Conservation (phyloP, 2,797 vertebrate species). For the Tamandua tetradactyla region DNA sequence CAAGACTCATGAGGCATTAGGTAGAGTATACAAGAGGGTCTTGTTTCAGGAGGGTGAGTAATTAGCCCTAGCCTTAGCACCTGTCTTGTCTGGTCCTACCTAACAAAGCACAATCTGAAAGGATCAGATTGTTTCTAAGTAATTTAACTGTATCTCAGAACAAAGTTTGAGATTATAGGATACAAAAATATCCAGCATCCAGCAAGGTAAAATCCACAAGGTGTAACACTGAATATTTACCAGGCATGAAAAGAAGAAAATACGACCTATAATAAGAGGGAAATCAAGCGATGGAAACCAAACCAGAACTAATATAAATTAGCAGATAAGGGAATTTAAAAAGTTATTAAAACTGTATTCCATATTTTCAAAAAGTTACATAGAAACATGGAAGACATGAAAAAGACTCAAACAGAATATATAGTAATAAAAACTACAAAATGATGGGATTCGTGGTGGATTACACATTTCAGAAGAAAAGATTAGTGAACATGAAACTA, state of each 20-base stretch:
- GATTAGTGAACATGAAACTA: not conserved
- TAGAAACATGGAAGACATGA: not conserved
- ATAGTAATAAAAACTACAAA: not conserved
- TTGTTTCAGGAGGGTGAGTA: not conserved
- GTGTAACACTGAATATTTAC: not conserved
- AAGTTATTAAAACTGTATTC: slow-evolving; percentile 2
- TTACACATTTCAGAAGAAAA: slow-evolving; percentile 15
- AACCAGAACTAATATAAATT: not conserved
- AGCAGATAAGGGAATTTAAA: not conserved
- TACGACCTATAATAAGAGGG: not conserved
- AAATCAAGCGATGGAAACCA: not conserved
- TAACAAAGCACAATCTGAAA: slow-evolving; percentile 11
- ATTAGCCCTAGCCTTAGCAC: not conserved
- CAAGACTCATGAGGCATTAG: not conserved
- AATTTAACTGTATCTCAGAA: not conserved
- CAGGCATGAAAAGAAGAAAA: not conserved
- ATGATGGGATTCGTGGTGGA: not conserved
- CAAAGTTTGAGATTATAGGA: not conserved
- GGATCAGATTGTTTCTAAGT: not conserved
- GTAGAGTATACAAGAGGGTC: not conserved
- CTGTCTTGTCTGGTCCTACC: not conserved
- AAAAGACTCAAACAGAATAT: not conserved
- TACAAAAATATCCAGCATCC: not conserved
- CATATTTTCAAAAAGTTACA: not conserved
- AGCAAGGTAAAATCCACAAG: not conserved